Evolutionary conservation across 1,140 invertebrate genomes (phyloP).

Genomic region (Megalonaias nervosa): DNA sequence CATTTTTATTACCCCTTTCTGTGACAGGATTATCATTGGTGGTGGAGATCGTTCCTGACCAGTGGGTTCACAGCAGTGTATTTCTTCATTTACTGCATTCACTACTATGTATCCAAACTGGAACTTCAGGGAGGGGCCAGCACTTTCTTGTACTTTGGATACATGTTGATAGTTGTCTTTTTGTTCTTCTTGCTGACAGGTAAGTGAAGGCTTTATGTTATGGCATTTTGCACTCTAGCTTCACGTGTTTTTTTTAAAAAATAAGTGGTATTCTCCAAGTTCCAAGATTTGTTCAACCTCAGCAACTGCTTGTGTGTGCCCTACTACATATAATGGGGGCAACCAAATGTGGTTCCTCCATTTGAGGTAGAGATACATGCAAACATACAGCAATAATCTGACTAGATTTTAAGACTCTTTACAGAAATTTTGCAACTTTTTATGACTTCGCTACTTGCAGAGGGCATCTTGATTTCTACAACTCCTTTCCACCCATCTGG

Average conservation of each 20-base stretch:
- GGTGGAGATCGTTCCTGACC: constrained; percentile 94
- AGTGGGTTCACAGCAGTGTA: constrained; percentile 98
- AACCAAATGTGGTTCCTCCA: not conserved
- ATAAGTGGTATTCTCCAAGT: too few species aligned
- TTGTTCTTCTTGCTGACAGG: constrained; percentile 98
- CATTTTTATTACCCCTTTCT: constrained; percentile 1
- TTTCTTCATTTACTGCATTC: constrained; percentile 96
- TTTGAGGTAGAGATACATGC: too few species aligned
- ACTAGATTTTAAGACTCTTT: too few species aligned
- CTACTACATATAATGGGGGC: not conserved
- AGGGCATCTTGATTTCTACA: too few species aligned
- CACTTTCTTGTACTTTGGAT: constrained; percentile 98
- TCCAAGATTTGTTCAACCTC: not conserved
- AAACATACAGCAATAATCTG: too few species aligned
- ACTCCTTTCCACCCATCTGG: too few species aligned
- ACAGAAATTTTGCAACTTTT: too few species aligned
- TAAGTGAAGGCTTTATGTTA: constrained; percentile 63
- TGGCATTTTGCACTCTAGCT: too few species aligned
- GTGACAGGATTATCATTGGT: constrained; percentile 87
- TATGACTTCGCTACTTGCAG: too few species aligned
- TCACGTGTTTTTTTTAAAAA: too few species aligned
- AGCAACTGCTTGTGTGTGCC: not conserved
- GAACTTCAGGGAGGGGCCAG: constrained; percentile 94
- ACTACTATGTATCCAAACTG: constrained; percentile 96
- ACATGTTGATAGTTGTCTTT: constrained; percentile 98